phyloP scores from a whole-genome alignment of 2,888 invertebrate genomes.

The Ctenicera cuprea region DNA sequence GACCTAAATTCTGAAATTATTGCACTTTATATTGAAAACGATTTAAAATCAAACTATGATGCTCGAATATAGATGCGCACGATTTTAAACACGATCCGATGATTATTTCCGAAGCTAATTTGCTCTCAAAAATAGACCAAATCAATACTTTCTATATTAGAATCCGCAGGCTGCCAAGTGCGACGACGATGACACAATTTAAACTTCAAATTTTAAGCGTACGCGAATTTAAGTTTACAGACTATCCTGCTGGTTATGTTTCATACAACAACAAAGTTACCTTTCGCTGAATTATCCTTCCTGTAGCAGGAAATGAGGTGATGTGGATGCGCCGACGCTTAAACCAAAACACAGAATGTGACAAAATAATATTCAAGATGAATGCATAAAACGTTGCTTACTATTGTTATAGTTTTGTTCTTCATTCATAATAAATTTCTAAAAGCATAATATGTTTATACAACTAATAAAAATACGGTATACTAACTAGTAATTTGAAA shows the following conservation, averaged over 20 bases:
- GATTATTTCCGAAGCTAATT: slow-evolving; percentile 43
- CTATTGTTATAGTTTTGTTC: too few species aligned
- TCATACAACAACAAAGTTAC: slow-evolving; percentile 7
- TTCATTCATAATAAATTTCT: too few species aligned
- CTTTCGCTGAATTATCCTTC: slow-evolving; percentile 8
- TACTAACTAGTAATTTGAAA: too few species aligned
- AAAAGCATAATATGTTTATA: too few species aligned
- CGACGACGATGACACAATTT: slow-evolving; percentile 26
- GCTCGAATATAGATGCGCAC: slow-evolving; percentile 15
- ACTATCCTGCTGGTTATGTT: neutral
- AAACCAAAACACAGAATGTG: too few species aligned
- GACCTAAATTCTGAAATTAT: too few species aligned
- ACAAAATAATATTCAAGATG: too few species aligned
- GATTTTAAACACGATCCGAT: slow-evolving; percentile 39
- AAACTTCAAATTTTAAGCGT: slow-evolving; percentile 7
- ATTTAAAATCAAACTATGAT: neutral
- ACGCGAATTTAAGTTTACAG: slow-evolving; percentile 10
- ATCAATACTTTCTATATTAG: slow-evolving; percentile 37
- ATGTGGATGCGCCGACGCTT: neutral
- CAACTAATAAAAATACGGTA: too few species aligned
- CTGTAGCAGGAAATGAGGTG: slow-evolving; percentile 18
- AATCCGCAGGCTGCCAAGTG: slow-evolving; percentile 11
- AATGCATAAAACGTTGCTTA: too few species aligned
- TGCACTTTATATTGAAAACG: neutral
- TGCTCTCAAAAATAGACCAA: slow-evolving; percentile 40